Percentiles rank a stretch among this genome's conserved stretches.
Conservation (phyloP, 2,888 invertebrate species). For the Oscheius onirici region DNA sequence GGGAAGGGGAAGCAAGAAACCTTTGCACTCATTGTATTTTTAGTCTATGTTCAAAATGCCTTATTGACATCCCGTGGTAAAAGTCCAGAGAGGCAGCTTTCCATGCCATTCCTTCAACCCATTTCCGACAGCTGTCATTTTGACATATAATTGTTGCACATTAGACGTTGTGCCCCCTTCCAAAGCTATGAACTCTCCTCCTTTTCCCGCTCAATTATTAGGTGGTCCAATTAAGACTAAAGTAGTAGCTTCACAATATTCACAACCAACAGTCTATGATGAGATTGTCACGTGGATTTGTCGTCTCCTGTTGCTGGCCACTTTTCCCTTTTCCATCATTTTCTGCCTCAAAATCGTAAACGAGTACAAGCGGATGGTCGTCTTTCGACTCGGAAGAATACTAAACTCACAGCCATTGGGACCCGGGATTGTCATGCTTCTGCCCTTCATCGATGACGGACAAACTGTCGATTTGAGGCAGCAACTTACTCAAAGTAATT, state of each 20-base stretch:
- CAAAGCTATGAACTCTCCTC: too few species aligned
- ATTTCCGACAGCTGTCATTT: too few species aligned
- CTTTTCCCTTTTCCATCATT: constrained; percentile 70
- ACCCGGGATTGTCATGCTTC: constrained; percentile 66
- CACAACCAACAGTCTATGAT: constrained; percentile 8
- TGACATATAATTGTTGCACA: too few species aligned
- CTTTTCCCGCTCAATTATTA: too few species aligned
- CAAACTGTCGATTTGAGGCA: constrained; percentile 52
- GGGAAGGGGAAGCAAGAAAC: too few species aligned
- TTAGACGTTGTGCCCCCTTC: too few species aligned
- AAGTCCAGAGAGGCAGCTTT: too few species aligned
- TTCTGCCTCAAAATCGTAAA: constrained; percentile 69
- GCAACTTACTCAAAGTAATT: not conserved
- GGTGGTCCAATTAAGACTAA: too few species aligned
- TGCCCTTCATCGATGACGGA: constrained; percentile 67
- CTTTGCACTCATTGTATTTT: too few species aligned
- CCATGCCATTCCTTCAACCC: too few species aligned
- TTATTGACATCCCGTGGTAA: too few species aligned
- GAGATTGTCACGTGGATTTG: constrained; percentile 23
- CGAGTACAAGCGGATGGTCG: constrained; percentile 72
- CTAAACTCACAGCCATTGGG: constrained; percentile 59
- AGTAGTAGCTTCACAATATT: not conserved
- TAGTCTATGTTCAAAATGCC: too few species aligned
- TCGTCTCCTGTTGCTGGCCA: constrained; percentile 66
- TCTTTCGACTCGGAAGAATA: constrained; percentile 70